Base-by-base conservation (phyloP, 2,797 vertebrate genomes). In the Psittacula derbiana region DNA sequence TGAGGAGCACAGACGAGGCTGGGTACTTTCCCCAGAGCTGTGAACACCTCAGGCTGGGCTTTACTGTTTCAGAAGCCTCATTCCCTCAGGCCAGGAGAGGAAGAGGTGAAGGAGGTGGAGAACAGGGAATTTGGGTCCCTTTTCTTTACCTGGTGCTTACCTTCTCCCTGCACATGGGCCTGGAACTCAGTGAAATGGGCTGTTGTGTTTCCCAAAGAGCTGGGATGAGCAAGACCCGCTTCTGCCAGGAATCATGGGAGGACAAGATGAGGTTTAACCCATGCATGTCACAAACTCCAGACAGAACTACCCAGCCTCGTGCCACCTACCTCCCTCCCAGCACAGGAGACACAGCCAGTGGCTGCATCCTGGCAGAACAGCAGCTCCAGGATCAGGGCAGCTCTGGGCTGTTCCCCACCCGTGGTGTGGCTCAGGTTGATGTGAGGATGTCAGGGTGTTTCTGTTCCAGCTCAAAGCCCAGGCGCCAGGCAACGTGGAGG, bases 401-500 rank as follows among this genome's bases (percentile, higher is more conserved):
- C 47, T 20, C 25, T 33, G 55, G 55, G 55, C n/a, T 57, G n/a
- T 36, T 57, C n/a, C n/a, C n/a, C n/a, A 11, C 55, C 14, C 21
- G 1, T 16, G n/a, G 14, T 33, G n/a, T 57, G n/a, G n/a, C 55
- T 57, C 21, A 33, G n/a, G 55, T 33, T 57, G 55, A 57, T 7
- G 10, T 57, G n/a, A 58, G 15, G 23, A 2, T 3, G 6, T 21
- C 11, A 0, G 8, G 36, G 14, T 52, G 64, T 86, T 83, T 67
- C 46, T 53, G 15, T 65, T 60, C 13, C 85, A 88, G 96, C 90
- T 96, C 27, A 90, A 99, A 95, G 98, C 98, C 80, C 98, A 99
- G 95, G 98, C 94, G 23, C 98, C 98, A 40, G 98, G 98, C 4
- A 98, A 98, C 33, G 95, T 96, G 0, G 98, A 99, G 97, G 98